These are phyloP conservation scores for Tinea trinotella DNA, from an alignment of 2,888 invertebrate genomes.

Conservation along the genomic window DNA sequence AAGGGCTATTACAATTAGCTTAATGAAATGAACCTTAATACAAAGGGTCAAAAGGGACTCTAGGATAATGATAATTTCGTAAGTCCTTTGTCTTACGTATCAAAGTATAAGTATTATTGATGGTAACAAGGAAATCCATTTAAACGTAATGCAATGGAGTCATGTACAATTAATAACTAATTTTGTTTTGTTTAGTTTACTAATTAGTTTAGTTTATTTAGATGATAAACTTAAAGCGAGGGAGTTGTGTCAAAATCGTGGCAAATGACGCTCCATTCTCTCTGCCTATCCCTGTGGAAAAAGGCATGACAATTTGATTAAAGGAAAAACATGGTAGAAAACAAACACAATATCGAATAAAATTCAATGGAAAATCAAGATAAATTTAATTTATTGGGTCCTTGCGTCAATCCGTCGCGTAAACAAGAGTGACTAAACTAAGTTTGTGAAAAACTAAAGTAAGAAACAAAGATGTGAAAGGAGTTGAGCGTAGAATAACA, in stretches of 20 bases:
- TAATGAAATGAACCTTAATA: constrained; percentile 34
- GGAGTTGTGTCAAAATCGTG: no score
- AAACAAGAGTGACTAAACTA: constrained; percentile 22
- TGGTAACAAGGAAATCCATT: constrained; percentile 43
- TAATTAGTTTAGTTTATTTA: no score
- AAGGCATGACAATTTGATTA: no score
- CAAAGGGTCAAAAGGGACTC: constrained; percentile 9
- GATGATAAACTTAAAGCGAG: no score
- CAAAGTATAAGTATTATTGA: constrained; percentile 43
- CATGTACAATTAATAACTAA: constrained; percentile 10
- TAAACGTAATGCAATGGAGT: constrained; percentile 7
- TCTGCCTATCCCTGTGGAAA: no score
- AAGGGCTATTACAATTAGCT: constrained; percentile 29
- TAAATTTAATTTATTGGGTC: constrained; percentile 59
- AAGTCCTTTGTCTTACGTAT: constrained; percentile 8
- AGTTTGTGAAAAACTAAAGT: constrained; percentile 22
- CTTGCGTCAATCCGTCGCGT: constrained; percentile 28
- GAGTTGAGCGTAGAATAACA: constrained; percentile 36
- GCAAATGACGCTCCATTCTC: no score
- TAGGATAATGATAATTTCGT: constrained; percentile 16
- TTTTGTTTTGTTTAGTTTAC: neutral
- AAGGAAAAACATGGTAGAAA: neutral
- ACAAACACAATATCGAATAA: neutral
- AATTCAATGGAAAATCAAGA: constrained; percentile 44
- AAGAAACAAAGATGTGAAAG: constrained; percentile 19